Evolutionary conservation across 2,888 invertebrate genomes (phyloP), one percentile per base, ranked within the genome.

Genomic region (Lithodes maja): DNA sequence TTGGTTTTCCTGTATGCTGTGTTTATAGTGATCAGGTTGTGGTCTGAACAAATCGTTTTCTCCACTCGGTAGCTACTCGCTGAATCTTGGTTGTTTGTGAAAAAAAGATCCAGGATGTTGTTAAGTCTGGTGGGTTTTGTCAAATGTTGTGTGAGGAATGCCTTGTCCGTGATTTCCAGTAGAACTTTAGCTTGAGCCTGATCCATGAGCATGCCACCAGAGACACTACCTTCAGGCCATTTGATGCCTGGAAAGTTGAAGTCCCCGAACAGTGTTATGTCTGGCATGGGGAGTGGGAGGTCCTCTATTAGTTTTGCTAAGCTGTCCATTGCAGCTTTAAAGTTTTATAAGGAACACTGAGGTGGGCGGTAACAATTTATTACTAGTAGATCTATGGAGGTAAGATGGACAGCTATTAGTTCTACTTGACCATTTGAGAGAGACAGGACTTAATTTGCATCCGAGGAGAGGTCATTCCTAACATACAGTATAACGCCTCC

Each of bases 401-500:
- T 74, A 33, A 74, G 17, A 1, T 74, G 74, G 74, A 74, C 2
- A 2, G 1, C 74, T 74, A 74, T 74, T 2, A 74, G 2, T 2
- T 74, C 74, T 74, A 74, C 2, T 74, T 74, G 74, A 1, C 74
- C 74, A 74, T 74, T 74, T n/a, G 74, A 74, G 74, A 74, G 74
- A 1, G 74, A 74, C 33, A 74, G 74, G 1, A 74, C 33, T 74
- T 74, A 17, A 7, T 74, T 74, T 7, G 74, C 33, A 17, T 74
- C 74, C 33, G 7, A 1, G 33, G 74, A 77, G 77, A 33, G 77
- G 2, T 78, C 74, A 74, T 74, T 1, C 17, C 74, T 15, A 17
- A 74, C 74, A 74, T 74, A 74, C 33, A 74, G n/a, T 74, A 74
- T 74, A 33, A 74, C 74, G 15, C 74, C 74, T 33, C 74, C 74